Evolutionary conservation across 2,113 vertebrate species (phyloP).

Genomic region (Stomatorhinus ivindoensis): DNA sequence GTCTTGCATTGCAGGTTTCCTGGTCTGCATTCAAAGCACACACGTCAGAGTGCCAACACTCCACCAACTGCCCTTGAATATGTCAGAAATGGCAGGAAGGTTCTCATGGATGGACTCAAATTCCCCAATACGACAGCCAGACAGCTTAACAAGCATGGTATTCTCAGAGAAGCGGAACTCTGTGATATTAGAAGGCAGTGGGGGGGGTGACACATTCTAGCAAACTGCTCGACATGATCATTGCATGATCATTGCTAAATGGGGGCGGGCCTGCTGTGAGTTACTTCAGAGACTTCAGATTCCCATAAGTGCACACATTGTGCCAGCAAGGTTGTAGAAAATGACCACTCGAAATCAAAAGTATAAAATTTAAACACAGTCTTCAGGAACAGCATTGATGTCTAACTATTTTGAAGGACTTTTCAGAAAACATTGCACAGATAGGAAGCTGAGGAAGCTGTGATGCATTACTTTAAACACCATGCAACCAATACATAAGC

Average conservation of each 20-base stretch:
- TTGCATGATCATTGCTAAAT: background rate
- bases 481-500: too few relatives aligned
- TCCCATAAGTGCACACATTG: too few relatives aligned
- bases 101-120: background rate
- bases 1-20: background rate
- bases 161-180: background rate
- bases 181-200: background rate
- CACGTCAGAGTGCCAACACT: background rate
- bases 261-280: conserved; percentile 3
- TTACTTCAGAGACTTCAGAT: background rate
- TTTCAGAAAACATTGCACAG: too few relatives aligned
- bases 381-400: too few relatives aligned
- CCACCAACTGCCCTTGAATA: conserved; percentile 1
- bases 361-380: too few relatives aligned
- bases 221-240: conserved; percentile 6
- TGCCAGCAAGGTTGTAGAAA: too few relatives aligned
- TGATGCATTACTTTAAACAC: too few relatives aligned
- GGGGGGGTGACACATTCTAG: background rate
- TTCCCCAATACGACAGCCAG: background rate
- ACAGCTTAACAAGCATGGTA: background rate
- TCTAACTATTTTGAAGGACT: too few relatives aligned
- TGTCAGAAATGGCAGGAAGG: background rate
- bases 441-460: too few relatives aligned
- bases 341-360: too few relatives aligned
- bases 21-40: background rate